Evolutionary conservation across 2,888 invertebrate species (phyloP).

Genomic region (Kuschelorhynchus macadamiae): DNA sequence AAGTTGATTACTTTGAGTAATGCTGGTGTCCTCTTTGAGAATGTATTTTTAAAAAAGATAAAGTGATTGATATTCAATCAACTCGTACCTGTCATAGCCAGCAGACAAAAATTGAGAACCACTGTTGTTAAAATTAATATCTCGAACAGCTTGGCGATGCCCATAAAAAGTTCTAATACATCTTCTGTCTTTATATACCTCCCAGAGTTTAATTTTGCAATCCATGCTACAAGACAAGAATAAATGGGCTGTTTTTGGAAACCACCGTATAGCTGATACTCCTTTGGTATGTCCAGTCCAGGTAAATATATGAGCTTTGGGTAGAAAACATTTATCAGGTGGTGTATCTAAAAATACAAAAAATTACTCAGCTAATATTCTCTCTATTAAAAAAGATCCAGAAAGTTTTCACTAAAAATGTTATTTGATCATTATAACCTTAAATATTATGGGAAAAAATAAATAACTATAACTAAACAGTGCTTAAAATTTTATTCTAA

Average conservation of each 20-base stretch:
- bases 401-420: too few species aligned
- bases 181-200: constrained; percentile 95
- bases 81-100: constrained; percentile 76
- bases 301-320: constrained; percentile 95
- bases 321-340: constrained; percentile 95
- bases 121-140: constrained; percentile 94
- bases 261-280: constrained; percentile 94
- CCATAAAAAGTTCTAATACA: constrained; percentile 96
- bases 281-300: constrained; percentile 99
- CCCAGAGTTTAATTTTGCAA: constrained; percentile 97
- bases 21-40: too few species aligned
- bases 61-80: too few species aligned
- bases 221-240: constrained; percentile 98
- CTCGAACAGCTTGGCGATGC: constrained; percentile 96
- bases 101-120: constrained; percentile 96
- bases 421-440: too few species aligned
- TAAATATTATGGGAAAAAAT: too few species aligned
- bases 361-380: too few species aligned
- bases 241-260: constrained; percentile 94
- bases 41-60: too few species aligned
- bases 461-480: too few species aligned
- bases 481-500: too few species aligned
- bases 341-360: constrained; percentile 74
- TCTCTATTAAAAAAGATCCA: too few species aligned
- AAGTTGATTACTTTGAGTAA: too few species aligned